A percentile compares a stretch with the other conserved stretches of the same genome.
Conservation (phyloP, 2,797 vertebrate genomes). For the Pitangus sulphuratus region DNA sequence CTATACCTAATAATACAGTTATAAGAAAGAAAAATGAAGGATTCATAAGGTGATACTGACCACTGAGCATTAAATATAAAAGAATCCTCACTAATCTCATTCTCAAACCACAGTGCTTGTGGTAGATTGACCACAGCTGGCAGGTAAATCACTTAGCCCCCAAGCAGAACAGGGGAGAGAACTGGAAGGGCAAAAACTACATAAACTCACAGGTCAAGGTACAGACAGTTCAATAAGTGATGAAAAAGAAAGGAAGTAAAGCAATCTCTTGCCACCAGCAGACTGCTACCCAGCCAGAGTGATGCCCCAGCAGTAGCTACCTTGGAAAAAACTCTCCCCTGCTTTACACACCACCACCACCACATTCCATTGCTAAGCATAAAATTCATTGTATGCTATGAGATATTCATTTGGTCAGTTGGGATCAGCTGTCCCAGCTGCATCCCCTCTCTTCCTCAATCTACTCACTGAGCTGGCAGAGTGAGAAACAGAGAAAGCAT, state of each 20-base stretch:
- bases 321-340: not conserved
- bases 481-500: not conserved
- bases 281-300: not conserved
- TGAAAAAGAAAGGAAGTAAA: not conserved
- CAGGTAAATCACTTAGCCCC: not conserved
- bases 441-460: not conserved
- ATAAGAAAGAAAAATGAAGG: not conserved
- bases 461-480: not conserved
- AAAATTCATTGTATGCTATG: too few relatives aligned
- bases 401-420: not conserved
- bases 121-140: not conserved
- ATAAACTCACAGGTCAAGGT: not conserved
- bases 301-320: not conserved
- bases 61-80: not conserved
- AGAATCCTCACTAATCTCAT: not conserved
- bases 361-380: not conserved
- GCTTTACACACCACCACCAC: not conserved
- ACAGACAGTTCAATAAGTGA: not conserved
- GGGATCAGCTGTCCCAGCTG: not conserved
- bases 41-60: not conserved
- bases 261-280: fast-evolving
- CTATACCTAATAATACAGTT: not conserved
- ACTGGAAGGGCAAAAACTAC: not conserved
- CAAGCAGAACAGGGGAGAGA: not conserved
- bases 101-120: not conserved